Evolutionary conservation across 2,113 vertebrate species (phyloP), one percentile per base, ranked within the genome.

Genomic region (Petrocephalus zakoni): DNA sequence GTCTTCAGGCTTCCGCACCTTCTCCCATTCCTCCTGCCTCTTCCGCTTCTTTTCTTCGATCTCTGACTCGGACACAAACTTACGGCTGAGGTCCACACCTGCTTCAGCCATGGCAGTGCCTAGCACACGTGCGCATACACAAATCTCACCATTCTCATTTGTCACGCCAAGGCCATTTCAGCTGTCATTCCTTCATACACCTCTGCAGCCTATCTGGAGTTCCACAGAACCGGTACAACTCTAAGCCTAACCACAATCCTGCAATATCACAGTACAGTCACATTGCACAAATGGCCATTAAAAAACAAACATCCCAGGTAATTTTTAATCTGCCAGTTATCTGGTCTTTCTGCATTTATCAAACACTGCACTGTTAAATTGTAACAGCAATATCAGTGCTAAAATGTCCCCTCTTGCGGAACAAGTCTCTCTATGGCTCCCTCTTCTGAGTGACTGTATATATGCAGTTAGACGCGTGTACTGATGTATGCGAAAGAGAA

Each of bases 11-110:
- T 99, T 99, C 19, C 98, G 93, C 89, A 99, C 97, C 89, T 98
- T 99, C 90, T 99, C 98, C 98, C 98, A 99, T 94, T 99, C 98
- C 92, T 99, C 98, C 87, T 99, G 98, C 17, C 98, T 96, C 81
- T 95, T 96, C 94, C 98, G 98, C n/a, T 97, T 96, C 42, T 88
- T 95, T 89, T 99, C 98, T 85, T 99, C 98, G 42, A 99, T 92
- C 93, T 99, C 98, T 2, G 97, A 87, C 89, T 99, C 97, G 0
- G 98, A 96, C 49, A 99, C 98, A 93, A 99, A 99, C 90, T 97
- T 97, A 93, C 97, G 97, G 95, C 97, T 97, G 87, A 98, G 96
- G 92, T 98, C 96, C 42, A 96, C 95, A 1, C 96, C 91, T 89
- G 93, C 92, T 91, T 94, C 97, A 91, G 95, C 97, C 95, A 96